Conservation (phyloP, 2,113 vertebrate genomes). For the Anhinga rufa region DNA sequence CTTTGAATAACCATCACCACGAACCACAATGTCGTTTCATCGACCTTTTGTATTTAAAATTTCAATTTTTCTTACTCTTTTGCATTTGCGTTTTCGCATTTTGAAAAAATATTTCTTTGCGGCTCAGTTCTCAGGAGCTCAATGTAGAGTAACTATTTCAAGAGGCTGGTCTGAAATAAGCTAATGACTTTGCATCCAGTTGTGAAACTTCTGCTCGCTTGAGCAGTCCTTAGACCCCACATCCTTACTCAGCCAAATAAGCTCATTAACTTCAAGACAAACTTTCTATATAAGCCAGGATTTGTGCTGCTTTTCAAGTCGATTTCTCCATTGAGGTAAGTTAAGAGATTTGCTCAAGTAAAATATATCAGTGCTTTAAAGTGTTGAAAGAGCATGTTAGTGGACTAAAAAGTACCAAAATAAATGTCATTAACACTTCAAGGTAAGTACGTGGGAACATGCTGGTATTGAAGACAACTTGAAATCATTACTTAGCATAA, state of each 20-base stretch:
- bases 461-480: conserved; percentile 19
- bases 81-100: neutral
- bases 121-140: neutral
- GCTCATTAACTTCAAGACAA: conserved; percentile 50
- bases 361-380: conserved; percentile 30
- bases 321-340: conserved; percentile 44
- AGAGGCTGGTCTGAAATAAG: conserved; percentile 13
- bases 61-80: neutral
- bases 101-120: neutral
- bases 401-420: conserved; percentile 32
- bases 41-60: neutral
- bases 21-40: neutral
- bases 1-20: neutral
- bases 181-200: neutral
- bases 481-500: conserved; percentile 45
- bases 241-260: conserved; percentile 33
- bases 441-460: conserved; percentile 27
- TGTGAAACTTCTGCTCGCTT: conserved; percentile 27
- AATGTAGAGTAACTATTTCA: neutral
- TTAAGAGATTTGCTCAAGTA: conserved; percentile 37
- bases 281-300: conserved; percentile 32
- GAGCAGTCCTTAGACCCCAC: neutral
- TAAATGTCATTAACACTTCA: conserved; percentile 42
- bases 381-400: conserved; percentile 13
- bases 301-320: conserved; percentile 60